These are phyloP conservation scores for Raphicerus campestris DNA, from an alignment of 2,113 vertebrate species.

Conservation along the genomic window DNA sequence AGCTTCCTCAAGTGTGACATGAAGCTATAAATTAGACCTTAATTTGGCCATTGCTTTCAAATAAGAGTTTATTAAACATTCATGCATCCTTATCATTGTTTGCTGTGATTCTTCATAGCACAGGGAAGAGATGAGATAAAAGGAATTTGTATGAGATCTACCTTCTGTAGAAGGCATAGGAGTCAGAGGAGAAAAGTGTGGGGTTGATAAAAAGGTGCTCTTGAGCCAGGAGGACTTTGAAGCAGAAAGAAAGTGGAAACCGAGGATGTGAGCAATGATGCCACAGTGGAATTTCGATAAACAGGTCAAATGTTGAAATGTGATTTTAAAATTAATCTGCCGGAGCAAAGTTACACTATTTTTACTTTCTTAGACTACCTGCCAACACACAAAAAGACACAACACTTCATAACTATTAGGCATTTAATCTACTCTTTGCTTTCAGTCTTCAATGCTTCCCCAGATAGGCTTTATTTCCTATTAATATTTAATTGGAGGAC, in stretches of 20 bases:
- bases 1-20: neutral
- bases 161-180: neutral
- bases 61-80: neutral
- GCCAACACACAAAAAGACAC: neutral
- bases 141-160: neutral
- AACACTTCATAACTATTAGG: neutral
- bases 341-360: neutral
- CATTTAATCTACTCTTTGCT: neutral
- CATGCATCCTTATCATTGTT: neutral
- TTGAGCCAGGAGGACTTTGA: no score
- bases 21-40: neutral
- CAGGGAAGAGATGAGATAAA: neutral
- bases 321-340: neutral
- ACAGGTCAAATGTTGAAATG: neutral
- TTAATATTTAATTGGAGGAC: neutral
- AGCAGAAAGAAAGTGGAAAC: neutral
- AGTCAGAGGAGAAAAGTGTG: no score
- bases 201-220: neutral
- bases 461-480: neutral
- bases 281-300: neutral
- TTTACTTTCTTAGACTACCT: neutral
- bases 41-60: neutral
- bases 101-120: neutral
- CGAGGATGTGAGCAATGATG: rapidly evolving
- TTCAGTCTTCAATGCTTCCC: neutral